Evolutionary conservation across 2,888 invertebrate genomes (phyloP), one percentile per base, ranked within the genome.

Genomic region (Boloria selene): DNA sequence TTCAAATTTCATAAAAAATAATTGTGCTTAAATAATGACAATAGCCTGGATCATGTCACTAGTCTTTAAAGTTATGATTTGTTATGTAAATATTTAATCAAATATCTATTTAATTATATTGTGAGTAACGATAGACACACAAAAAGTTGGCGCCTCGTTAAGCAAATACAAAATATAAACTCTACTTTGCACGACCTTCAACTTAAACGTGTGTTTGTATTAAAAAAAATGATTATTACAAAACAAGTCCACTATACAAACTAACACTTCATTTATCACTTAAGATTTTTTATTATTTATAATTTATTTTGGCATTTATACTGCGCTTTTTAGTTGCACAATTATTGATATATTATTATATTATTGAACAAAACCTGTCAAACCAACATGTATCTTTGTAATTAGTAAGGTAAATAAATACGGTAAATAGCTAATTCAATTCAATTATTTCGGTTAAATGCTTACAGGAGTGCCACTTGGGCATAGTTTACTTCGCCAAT

Each of bases 121-220:
- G 18, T 55, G 17, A 51, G 52, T 45, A 51, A 69, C 58, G 50
- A 68, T 67, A 66, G 67, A 70, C 70, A 70, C 26, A 71, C 67
- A 83, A 83, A 81, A 82, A 82, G 56, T 75, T 82, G 83, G 82
- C 83, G 83, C 83, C 83, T 74, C 67, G 38, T 56, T 69, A 66
- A 61, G 73, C 64, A 73, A 62, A 62, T 53, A 61, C 47, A 49
- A 62, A 22, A 22, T 22, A 62, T 42, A 44, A 22, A 63, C 13
- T 53, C 42, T 44, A 52, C 52, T 44, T 52, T 22, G 69, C 69
- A 14, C 63, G 78, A 75, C 82, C 81, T 83, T 82, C 80, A 79
- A 79, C 75, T 67, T 65, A 60, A 64, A 58, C 62, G 16, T 3
- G 7, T 16, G 61, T 54, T 56, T 22, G 17, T 54, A 62, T 44